A percentile compares a stretch with the other conserved stretches of the same genome.
phyloP scores from a whole-genome alignment of 2,113 vertebrate genomes.

The Laterallus jamaicensis region DNA sequence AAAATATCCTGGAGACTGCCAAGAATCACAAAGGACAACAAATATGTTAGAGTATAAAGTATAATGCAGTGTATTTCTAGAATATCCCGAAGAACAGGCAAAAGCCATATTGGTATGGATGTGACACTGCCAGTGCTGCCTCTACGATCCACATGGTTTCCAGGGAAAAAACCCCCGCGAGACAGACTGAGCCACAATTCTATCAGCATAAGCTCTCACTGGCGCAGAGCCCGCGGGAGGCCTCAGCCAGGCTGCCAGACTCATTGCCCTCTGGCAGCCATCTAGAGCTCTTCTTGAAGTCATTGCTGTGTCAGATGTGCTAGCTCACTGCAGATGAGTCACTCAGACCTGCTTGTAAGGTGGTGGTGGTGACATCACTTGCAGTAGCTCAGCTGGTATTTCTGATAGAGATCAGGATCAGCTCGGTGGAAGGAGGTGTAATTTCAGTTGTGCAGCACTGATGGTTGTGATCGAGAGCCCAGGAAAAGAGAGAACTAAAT shows the following conservation, averaged over 20 bases:
- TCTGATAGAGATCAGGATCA: not conserved
- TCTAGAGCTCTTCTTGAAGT: not conserved
- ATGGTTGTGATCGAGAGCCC: not conserved
- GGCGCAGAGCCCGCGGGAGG: not conserved
- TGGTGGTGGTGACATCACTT: rapidly evolving
- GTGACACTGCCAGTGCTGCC: not conserved
- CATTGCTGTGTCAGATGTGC: rapidly evolving
- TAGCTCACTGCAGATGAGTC: not conserved
- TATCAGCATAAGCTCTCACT: not conserved
- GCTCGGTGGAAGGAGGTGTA: not conserved
- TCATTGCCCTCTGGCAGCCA: not conserved
- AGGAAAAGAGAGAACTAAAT: not conserved
- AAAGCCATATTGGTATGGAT: not conserved
- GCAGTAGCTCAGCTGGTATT: not conserved
- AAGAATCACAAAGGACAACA: conserved; percentile 29
- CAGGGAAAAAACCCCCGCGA: not conserved
- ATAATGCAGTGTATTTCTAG: not conserved
- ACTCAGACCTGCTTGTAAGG: rapidly evolving
- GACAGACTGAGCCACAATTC: not conserved
- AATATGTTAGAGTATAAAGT: not conserved
- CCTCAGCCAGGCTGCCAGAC: not conserved
- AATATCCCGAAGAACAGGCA: not conserved
- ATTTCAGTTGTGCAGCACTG: not conserved
- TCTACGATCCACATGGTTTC: not conserved
- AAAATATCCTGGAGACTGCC: not conserved